Evolutionary conservation across 2,797 vertebrate species (phyloP).

Genomic region (Fistularia commersonii): DNA sequence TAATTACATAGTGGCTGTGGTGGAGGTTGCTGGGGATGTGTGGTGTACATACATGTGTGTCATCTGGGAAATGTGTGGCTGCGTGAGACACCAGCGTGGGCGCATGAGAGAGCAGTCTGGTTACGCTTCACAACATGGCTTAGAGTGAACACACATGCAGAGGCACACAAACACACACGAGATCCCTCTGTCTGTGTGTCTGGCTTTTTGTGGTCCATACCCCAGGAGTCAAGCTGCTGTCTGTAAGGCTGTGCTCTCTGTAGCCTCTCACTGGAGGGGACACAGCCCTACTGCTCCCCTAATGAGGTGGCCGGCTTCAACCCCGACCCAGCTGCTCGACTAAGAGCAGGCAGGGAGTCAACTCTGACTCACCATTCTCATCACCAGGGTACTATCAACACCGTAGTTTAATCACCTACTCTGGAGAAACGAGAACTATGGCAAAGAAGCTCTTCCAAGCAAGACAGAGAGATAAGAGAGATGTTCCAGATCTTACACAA

Average conservation of each 20-base stretch:
- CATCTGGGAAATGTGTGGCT: slow-evolving; percentile 60
- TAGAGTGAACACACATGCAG: slow-evolving; percentile 51
- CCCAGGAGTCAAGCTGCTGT: slow-evolving; percentile 66
- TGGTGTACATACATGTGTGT: slow-evolving; percentile 19
- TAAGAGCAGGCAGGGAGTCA: slow-evolving; percentile 20
- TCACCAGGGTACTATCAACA: slow-evolving; percentile 8
- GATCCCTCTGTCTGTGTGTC: slow-evolving; percentile 56
- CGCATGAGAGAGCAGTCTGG: slow-evolving; percentile 71
- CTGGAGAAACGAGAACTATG: slow-evolving; percentile 11
- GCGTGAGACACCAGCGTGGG: slow-evolving; percentile 66
- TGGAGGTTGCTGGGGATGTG: slow-evolving; percentile 41
- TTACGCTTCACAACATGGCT: slow-evolving; percentile 67
- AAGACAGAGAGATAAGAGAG: slow-evolving; percentile 12
- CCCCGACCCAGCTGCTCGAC: slow-evolving; percentile 46
- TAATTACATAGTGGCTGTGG: slow-evolving; percentile 64
- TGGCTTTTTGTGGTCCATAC: slow-evolving; percentile 55
- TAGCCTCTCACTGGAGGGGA: slow-evolving; percentile 39
- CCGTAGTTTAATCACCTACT: slow-evolving; percentile 37
- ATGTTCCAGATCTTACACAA: slow-evolving; percentile 19
- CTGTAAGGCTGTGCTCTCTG: slow-evolving; percentile 51
- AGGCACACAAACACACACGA: slow-evolving; percentile 22
- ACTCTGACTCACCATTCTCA: slow-evolving; percentile 26
- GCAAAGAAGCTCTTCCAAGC: slow-evolving; percentile 7
- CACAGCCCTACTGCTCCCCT: slow-evolving; percentile 21
- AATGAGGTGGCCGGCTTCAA: slow-evolving; percentile 36